Evolutionary conservation across 2,797 vertebrate genomes (phyloP), one percentile per base, ranked within the genome.

Genomic region (Artibeus lituratus): DNA sequence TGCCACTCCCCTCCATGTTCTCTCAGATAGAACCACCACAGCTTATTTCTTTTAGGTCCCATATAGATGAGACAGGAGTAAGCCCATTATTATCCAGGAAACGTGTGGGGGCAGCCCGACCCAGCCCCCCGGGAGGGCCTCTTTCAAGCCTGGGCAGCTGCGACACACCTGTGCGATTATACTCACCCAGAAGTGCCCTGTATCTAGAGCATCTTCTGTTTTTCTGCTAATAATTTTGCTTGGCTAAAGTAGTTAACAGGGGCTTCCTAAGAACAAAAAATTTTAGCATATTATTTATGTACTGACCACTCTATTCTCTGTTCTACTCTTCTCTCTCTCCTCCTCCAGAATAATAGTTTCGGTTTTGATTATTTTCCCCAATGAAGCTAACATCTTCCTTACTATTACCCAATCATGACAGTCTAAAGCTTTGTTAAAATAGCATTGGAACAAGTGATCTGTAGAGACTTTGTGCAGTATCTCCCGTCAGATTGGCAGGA

Each of bases 401-500:
- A 55, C 9, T 49, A 59, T 55, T 95, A n/a, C 19, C 51, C 85
- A 29, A 1, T 55, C 29, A 10, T 42, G n/a, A 44, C 39, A 86
- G 47, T 72, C 65, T 67, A 29, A 77, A 81, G 16, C 53, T 91
- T 72, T 55, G 7, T 85, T 85, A 86, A 53, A 62, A 47, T 5
- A 39, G 51, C 44, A 24, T 95, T 89, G 26, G 35, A 87, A 24
- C 55, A 74, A 18, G 32, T 76, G 32, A 26, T 59, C 39, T 94
- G 14, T 91, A 67, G 22, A 62, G 44, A 72, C 18, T 3, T 67
- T 4, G 8, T 62, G 2, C 9, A 77, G 24, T 87, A 42, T 72
- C 55, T 89, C 21, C 18, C 47, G 10, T 95, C 72, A 90, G 69
- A 92, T 51, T 90, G n/a, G 35, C 59, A 84, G 55, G 44, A 84